Base-by-base conservation (phyloP, 2,888 invertebrate genomes). In the Trissolcus brochymenae region DNA sequence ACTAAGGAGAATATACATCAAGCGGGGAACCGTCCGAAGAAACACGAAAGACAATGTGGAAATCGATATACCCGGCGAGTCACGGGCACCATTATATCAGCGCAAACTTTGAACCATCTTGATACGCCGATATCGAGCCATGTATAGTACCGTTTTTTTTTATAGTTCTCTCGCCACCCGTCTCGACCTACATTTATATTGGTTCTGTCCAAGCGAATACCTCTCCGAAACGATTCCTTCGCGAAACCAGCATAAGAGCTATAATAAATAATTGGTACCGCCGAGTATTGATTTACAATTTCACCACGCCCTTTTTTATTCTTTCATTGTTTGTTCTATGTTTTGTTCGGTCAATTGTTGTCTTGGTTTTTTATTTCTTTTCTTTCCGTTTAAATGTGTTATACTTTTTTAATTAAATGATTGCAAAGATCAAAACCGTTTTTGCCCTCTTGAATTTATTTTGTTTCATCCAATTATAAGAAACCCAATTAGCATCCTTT, bases 61-160 rank as follows among this genome's bases (percentile, higher is more conserved):
- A 72, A 72, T 72, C 72, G 72, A 72, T 72, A 59, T 19, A 49
- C 46, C 53, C 57, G 17, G 53, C n/a, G n/a, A 70, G 55, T 70
- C 68, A 70, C 53, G 54, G 59, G 43, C 53, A 66, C 67, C 56
- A 57, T 66, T 66, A 68, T 68, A 68, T 43, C 46, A 51, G 51
- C 35, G 41, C 56, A 64, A 72, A 57, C 56, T 65, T 72, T 53
- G 64, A 72, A 64, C 59, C 64, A 59, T 72, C 72, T 72, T 72
- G 64, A 65, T 59, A 64, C 64, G 64, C 64, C 72, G 51, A 72
- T 72, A 72, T 59, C 64, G 6, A 9, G 35, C 55, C 49, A 29
- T 65, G 49, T 49, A 55, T 17, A 29, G 7, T 17, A 17, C 40
- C 25, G 49, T 46, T 57, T 66, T 51, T n/a, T 51, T 29, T 55